Evolutionary conservation across 1,140 invertebrate genomes (phyloP).

Genomic region (Zaprionus ornatus): DNA sequence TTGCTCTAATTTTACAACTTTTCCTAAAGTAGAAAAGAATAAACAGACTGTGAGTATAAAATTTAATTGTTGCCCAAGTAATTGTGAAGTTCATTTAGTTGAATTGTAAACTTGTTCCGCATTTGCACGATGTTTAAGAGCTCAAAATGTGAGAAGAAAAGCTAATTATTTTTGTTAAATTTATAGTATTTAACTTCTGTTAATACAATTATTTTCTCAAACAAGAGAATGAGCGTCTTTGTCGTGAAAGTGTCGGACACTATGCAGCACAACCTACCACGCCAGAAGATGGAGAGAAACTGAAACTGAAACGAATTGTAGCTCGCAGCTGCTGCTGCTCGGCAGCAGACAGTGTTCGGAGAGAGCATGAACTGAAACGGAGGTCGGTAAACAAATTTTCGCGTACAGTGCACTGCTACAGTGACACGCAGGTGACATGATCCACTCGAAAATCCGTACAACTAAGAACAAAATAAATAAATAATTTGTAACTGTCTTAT

Average conservation of each 20-base stretch:
- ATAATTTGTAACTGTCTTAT: background rate
- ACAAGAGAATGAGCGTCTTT: background rate
- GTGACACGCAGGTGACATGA: background rate
- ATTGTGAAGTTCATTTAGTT: background rate
- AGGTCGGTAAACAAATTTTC: slow-evolving; percentile 16
- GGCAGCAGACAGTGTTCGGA: slow-evolving; percentile 12
- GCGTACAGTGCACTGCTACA: background rate
- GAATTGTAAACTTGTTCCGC: background rate
- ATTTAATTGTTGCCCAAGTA: background rate
- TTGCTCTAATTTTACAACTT: slow-evolving; percentile 31
- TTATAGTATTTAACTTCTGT: background rate
- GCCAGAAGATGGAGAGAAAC: slow-evolving; percentile 36
- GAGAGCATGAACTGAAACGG: slow-evolving; percentile 19
- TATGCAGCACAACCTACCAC: slow-evolving; percentile 27
- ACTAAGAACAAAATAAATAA: background rate
- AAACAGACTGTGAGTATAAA: background rate
- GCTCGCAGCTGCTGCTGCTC: slow-evolving; percentile 24
- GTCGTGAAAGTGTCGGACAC: background rate
- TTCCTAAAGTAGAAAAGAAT: slow-evolving; percentile 26
- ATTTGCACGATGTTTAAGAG: background rate
- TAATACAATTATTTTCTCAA: background rate
- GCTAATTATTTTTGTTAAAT: background rate
- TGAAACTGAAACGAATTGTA: slow-evolving; percentile 23
- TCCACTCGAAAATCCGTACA: background rate
- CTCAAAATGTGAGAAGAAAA: background rate